Evolutionary conservation across 2,113 vertebrate species (phyloP), one percentile per base, ranked within the genome.

Genomic region (Sula dactylatra): DNA sequence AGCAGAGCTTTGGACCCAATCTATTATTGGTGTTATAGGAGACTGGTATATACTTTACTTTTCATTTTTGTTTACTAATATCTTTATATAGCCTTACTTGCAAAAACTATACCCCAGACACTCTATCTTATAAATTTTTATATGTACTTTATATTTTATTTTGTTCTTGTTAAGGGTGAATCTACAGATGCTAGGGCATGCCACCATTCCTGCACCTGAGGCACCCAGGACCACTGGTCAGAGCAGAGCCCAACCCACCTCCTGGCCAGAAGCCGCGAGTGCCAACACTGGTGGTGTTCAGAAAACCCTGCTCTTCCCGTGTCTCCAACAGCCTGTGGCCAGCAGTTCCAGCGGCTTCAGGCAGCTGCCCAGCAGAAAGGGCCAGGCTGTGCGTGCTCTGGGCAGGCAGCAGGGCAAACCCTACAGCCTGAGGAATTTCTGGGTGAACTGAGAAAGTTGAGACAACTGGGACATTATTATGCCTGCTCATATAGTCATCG

Each of bases 271-370:
- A n/a, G 17, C 52, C 14, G 4, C 2, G 8, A 25, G 19, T 69
- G 40, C 65, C 1, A 3, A 2, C 42, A 5, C 34, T 13, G 24
- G 13, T 5, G 22, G 9, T 1, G 1, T 9, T 49, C 59, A 5
- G 54, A 36, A 44, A 44, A 29, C 47, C 67, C 49, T 4, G 40
- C 3, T 5, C 29, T 54, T 32, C 58, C 42, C 0, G 0, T 0
- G 0, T 5, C 18, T 56, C 45, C 36, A 0, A 0, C 32, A 24
- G 50, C 40, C 17, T 6, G 1, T 15, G 47, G 29, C 27, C 38
- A 40, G 64, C 4, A 2, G 42, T 34, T 27, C 42, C 40, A 6
- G 61, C 0, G 1, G 32, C 52, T 27, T 9, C 38, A 44, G 66
- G 45, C 49, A 85, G 44, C 45, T 69, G 85, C 85, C 82, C 36